Evolutionary conservation across 2,113 vertebrate genomes (phyloP), one percentile per base, ranked within the genome.

Genomic region (Pimephales promelas): DNA sequence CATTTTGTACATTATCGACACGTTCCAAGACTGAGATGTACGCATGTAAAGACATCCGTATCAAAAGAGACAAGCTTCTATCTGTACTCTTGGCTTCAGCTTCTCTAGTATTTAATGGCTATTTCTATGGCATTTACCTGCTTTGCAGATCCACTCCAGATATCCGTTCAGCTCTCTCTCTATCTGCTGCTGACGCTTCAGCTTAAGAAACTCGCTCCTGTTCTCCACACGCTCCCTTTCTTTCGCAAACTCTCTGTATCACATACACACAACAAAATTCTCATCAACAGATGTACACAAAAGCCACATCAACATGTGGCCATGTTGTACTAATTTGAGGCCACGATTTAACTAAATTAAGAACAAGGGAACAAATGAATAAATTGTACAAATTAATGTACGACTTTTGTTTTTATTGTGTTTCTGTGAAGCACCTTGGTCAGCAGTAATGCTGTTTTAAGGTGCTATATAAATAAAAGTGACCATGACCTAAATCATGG

Each of bases 131-230:
- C 66, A 71, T 93, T 56, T 88, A 96, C 97, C 97, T 88, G 97
- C 97, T 95, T 98, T 98, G 75, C 97, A 98, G 91, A 98, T 98
- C 97, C 97, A 98, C 83, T 98, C 97, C 91, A 98, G 93, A 90
- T 97, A 98, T 72, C 97, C 97, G 2, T 97, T 98, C 66, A 97
- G 95, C 79, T 98, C 97, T 70, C 97, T 92, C 86, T 98, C 97
- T 8, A 98, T 98, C 94, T 98, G 97, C 72, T 98, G 97, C 88
- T 98, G 97, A 80, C 97, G 88, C 79, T 96, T 91, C 88, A 98
- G 93, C 89, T 98, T 98, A 77, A 98, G 92, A 86, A 98, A 98
- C 80, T 97, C 96, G 45, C 96, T 94, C 57, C 96, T 94, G 91
- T 98, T 98, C 89, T 97, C 97, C 56, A 97, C 97, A 22, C 97